phyloP scores from a whole-genome alignment of 1,140 invertebrate genomes.

The Euura lappo region DNA sequence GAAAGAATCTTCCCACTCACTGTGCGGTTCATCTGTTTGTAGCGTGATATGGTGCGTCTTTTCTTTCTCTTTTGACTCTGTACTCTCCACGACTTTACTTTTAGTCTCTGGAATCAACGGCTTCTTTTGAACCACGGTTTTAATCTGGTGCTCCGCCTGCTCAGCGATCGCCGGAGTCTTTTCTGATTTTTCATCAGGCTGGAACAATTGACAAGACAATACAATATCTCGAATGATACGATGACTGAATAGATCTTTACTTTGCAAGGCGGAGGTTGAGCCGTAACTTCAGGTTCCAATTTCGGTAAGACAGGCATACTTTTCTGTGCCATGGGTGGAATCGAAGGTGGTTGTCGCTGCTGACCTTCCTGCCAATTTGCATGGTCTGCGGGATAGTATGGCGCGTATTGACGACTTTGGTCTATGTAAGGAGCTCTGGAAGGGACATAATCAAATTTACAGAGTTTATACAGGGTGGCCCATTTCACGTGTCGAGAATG shows the following conservation, averaged over 20 bases:
- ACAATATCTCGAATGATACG: not conserved
- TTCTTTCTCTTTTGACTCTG: not conserved
- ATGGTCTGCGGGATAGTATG: constrained; percentile 46
- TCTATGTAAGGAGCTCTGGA: constrained; percentile 37
- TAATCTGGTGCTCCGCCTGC: not conserved
- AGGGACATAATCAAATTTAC: not conserved
- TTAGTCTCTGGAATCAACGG: not conserved
- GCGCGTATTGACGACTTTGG: constrained; percentile 36
- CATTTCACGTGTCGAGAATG: too few relatives aligned
- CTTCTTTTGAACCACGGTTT: not conserved
- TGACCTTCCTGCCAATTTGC: constrained; percentile 40
- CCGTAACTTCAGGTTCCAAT: constrained; percentile 24
- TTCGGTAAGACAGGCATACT: constrained; percentile 23
- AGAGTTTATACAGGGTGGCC: too few relatives aligned
- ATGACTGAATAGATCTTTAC: constrained; percentile 24
- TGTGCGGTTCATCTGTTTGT: not conserved
- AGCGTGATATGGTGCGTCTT: not conserved
- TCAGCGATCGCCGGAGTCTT: not conserved
- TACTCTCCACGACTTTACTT: not conserved
- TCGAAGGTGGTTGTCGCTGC: constrained; percentile 26
- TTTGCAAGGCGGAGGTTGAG: constrained; percentile 35
- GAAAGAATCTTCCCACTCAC: not conserved
- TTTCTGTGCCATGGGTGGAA: constrained; percentile 20
- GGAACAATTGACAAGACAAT: not conserved
- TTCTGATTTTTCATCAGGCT: not conserved